Evolutionary conservation across 2,888 invertebrate genomes (phyloP), one percentile per base, ranked within the genome.

Genomic region (Escarpia spicata): DNA sequence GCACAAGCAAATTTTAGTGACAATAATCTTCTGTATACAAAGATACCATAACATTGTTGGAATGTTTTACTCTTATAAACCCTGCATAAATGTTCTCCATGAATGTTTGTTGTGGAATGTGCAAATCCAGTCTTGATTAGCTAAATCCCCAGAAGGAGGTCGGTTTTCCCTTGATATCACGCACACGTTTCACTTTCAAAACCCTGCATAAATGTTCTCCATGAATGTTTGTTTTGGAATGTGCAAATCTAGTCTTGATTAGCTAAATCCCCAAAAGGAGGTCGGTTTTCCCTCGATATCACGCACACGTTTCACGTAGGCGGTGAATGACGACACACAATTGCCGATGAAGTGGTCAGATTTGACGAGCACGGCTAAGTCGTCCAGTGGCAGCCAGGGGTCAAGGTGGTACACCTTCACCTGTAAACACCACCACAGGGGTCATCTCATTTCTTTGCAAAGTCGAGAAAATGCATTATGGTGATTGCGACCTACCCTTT

Each of bases 301-400:
- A 92, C 96, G 93, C 43, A 95, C 95, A 92, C 96, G 94, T 6
- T 95, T 94, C 6, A 96, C 96, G 94, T 96, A 96, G 12, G 96
- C 94, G 6, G 96, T 95, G 93, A 96, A 96, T 3, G 96, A 96
- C 44, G 96, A 96, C 0, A 96, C 95, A 94, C 96, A 96, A 93
- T 96, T 96, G 43, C 96, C 96, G 60, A 96, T 96, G 94, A 96
- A 96, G 92, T 95, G 95, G 52, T 95, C 95, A 10, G 96, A 94
- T 92, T 95, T 95, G 19, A 95, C 95, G n/a, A 96, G 95, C 43
- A 96, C 95, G 45, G 95, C 95, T 60, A 96, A 93, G 94, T 96
- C 96, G n/a, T 96, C 94, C 93, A 95, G 94, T 45, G 96, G 96
- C n/a, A 96, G 93, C 94, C 94, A 95, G 3, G 96, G 96, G 93